Conservation (phyloP, 1,140 invertebrate genomes). For the Leptopilina boulardi region DNA sequence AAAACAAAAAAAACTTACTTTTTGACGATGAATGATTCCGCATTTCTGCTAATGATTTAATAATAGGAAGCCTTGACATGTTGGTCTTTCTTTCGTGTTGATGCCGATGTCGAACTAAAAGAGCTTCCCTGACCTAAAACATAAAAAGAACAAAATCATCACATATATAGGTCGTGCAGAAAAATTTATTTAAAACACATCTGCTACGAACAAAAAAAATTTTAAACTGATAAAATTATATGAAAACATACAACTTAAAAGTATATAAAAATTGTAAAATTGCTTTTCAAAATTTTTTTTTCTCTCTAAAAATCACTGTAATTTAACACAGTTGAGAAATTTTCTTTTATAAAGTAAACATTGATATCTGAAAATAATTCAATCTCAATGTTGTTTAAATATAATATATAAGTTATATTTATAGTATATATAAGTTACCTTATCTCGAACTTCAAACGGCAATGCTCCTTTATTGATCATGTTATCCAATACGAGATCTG, state of each 20-base stretch:
- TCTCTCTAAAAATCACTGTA: too few species aligned
- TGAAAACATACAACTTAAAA: too few species aligned
- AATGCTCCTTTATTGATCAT: conserved; percentile 90
- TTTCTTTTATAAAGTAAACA: too few species aligned
- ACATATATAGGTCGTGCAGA: background rate
- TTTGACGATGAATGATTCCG: conserved; percentile 96
- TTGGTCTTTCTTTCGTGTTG: conserved; percentile 91
- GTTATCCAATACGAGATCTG: conserved; percentile 94
- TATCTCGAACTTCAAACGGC: conserved; percentile 85
- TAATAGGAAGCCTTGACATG: conserved; percentile 93
- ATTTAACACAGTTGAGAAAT: too few species aligned
- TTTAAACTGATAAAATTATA: too few species aligned
- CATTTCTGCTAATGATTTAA: conserved; percentile 97
- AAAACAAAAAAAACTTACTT: conserved; percentile 83
- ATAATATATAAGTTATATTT: too few species aligned
- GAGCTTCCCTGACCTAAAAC: conserved; percentile 85
- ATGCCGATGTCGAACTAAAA: conserved; percentile 94
- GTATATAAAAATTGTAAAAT: too few species aligned
- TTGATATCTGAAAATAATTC: too few species aligned
- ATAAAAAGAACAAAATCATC: conserved; percentile 27
- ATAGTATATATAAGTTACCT: conserved; percentile 78
- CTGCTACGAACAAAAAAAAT: too few species aligned
- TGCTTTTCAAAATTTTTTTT: too few species aligned
- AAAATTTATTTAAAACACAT: background rate
- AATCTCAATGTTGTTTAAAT: too few species aligned